These are phyloP conservation scores for Anthoscopus minutus DNA, from an alignment of 2,113 vertebrate genomes.

Conservation along the genomic window DNA sequence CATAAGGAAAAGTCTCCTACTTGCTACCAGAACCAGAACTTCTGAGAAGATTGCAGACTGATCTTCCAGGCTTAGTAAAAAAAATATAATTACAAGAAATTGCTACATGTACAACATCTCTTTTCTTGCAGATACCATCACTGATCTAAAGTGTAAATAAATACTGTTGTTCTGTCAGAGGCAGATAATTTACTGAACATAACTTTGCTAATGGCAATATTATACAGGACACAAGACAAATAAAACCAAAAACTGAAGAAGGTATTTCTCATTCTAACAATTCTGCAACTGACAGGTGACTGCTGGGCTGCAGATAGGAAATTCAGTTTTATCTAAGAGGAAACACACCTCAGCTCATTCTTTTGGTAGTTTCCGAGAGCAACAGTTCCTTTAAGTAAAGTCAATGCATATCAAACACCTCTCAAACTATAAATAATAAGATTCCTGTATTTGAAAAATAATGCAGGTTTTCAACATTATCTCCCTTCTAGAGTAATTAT, in stretches of 20 bases:
- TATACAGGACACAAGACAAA: neutral
- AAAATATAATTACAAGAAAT: neutral
- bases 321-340: slow-evolving; percentile 6
- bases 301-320: slow-evolving; percentile 3
- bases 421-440: neutral
- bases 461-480: slow-evolving; percentile 26
- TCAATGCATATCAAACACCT: neutral
- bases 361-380: neutral
- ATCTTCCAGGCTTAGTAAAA: neutral
- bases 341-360: slow-evolving; percentile 13
- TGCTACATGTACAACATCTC: neutral
- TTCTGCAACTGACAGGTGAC: neutral
- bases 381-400: neutral
- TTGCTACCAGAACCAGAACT: neutral
- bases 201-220: neutral
- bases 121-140: neutral
- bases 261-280: neutral
- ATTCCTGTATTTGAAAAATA: neutral
- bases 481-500: neutral
- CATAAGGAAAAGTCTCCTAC: neutral
- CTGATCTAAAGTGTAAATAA: neutral
- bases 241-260: neutral
- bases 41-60: neutral
- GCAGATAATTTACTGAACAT: neutral
- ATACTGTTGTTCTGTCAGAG: neutral